Evolutionary conservation across 2,888 invertebrate species (phyloP).

Genomic region (Phanerotoma sp.): DNA sequence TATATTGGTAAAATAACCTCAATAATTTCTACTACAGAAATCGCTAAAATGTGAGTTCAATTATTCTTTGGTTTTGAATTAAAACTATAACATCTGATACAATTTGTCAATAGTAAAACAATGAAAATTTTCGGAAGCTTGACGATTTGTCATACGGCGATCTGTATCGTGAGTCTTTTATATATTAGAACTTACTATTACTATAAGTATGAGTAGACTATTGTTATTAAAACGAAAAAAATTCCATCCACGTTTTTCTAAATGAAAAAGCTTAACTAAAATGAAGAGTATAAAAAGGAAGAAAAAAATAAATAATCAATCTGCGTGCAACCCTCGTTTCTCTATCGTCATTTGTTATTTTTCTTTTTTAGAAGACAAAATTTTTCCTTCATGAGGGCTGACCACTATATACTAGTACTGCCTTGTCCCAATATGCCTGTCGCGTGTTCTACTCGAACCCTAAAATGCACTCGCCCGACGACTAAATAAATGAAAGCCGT

Average conservation of each 20-base stretch:
- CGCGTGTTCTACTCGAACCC: constrained; percentile 27
- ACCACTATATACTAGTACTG: constrained; percentile 7
- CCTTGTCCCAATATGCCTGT: constrained; percentile 33
- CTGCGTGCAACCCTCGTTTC: constrained; percentile 1
- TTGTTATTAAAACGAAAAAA: neutral
- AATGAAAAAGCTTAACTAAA: neutral
- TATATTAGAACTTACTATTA: no score
- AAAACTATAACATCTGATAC: no score
- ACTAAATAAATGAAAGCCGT: constrained; percentile 35
- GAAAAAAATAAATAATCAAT: constrained; percentile 1
- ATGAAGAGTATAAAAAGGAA: neutral
- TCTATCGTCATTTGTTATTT: neutral
- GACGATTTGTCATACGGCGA: no score
- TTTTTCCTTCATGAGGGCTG: neutral
- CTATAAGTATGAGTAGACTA: no score
- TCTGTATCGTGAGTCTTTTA: no score
- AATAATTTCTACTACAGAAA: no score
- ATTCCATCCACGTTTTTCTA: neutral
- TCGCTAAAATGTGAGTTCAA: no score
- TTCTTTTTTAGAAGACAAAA: no score
- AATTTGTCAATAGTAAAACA: no score
- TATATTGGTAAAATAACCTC: no score
- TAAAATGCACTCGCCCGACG: constrained; percentile 26
- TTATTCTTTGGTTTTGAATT: no score
- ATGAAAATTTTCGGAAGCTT: no score